phyloP scores from a whole-genome alignment of 2,113 vertebrate genomes.

The Podarcis raffonei region DNA sequence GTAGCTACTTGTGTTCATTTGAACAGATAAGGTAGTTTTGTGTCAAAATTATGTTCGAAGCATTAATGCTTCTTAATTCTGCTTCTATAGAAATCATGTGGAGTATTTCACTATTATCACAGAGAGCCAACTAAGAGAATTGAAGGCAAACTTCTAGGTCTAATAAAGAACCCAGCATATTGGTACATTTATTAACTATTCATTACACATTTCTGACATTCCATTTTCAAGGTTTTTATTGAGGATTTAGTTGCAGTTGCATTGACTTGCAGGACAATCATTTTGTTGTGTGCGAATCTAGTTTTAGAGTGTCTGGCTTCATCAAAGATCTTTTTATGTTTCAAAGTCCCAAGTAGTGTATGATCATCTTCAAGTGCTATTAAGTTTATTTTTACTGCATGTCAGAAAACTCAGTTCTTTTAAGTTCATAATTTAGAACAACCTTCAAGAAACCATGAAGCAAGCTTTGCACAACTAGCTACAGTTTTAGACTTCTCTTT shows the following conservation, averaged over 20 bases:
- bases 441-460: neutral
- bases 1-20: neutral
- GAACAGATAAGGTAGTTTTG: neutral
- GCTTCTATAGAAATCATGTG: neutral
- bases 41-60: neutral
- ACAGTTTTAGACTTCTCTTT: neutral
- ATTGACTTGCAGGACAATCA: conserved; percentile 54
- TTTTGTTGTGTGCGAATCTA: conserved; percentile 58
- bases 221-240: conserved; percentile 45
- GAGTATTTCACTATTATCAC: neutral
- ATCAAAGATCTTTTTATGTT: conserved; percentile 67
- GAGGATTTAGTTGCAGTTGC: conserved; percentile 32
- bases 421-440: conserved; percentile 45
- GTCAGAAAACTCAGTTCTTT: conserved; percentile 53
- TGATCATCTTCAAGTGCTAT: conserved; percentile 55
- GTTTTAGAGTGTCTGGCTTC: conserved; percentile 53
- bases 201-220: conserved; percentile 26
- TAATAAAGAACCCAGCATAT: conserved; percentile 11
- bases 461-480: neutral
- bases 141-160: conserved; percentile 11
- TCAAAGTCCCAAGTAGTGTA: conserved; percentile 41
- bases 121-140: neutral
- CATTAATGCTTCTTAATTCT: neutral
- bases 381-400: conserved; percentile 63
- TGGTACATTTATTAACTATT: conserved; percentile 33